A percentile compares a stretch with the other conserved stretches of the same genome.
phyloP scores from a whole-genome alignment of 2,888 invertebrate species.

The Melieria picta region DNA sequence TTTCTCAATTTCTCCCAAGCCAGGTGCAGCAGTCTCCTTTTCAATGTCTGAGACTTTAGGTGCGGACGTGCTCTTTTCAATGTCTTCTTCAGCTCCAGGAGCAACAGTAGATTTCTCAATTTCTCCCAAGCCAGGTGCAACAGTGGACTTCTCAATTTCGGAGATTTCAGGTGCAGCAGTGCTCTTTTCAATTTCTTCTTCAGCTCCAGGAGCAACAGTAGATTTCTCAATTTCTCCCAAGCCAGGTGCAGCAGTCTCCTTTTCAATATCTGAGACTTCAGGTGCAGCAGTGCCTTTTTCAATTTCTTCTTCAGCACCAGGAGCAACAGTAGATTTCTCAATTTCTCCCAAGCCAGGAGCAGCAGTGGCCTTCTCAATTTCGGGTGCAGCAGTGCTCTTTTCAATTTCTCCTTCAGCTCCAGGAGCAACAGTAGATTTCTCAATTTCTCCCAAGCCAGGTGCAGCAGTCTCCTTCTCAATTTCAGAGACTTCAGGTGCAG shows the following conservation, averaged over 20 bases:
- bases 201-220: not conserved
- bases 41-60: not conserved
- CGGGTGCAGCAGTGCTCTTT: slow-evolving; percentile 18
- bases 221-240: not conserved
- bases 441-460: slow-evolving; percentile 6
- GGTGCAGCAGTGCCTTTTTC: slow-evolving; percentile 19
- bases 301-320: slow-evolving; percentile 32
- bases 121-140: slow-evolving; percentile 32
- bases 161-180: not conserved
- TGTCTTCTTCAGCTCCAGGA: slow-evolving; percentile 35
- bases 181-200: slow-evolving; percentile 10
- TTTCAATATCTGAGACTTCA: slow-evolving; percentile 25
- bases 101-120: not conserved
- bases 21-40: slow-evolving; percentile 13
- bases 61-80: not conserved
- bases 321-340: slow-evolving; percentile 15
- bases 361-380: slow-evolving; percentile 32
- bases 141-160: slow-evolving; percentile 7
- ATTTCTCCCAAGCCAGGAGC: slow-evolving; percentile 8
- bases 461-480: slow-evolving; percentile 31
- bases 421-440: slow-evolving; percentile 26
- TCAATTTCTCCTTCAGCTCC: slow-evolving; percentile 29
- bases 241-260: not conserved
- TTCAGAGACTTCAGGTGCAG: slow-evolving; percentile 11
- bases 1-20: slow-evolving; percentile 34